Base-by-base conservation (phyloP, 2,797 vertebrate species). In the Euthynnus affinis region DNA sequence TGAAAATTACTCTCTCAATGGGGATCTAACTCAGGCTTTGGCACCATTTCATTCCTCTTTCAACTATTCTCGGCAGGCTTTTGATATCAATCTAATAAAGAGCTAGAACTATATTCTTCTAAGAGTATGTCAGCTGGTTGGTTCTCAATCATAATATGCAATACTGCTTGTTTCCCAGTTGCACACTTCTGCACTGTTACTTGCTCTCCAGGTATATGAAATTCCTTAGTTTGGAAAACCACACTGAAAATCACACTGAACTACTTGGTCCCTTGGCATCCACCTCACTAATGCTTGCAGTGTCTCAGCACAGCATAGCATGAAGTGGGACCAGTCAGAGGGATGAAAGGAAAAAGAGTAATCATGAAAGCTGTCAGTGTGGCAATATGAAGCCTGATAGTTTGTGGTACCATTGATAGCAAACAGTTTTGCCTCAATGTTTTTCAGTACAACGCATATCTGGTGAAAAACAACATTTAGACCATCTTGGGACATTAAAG, bases 81-180 rank as follows among this genome's bases (percentile, higher is more conserved):
- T 74, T 82, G 66, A 72, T 88, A 90, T 80, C 74, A 83, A 91
- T 89, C 79, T 90, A 89, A 89, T 92, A 88, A 84, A 88, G 86
- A 61, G 57, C 44, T 46, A 61, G 42, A 85, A 76, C 48, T 55
- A 40, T 76, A 68, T 51, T 49, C 78, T 59, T 82, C 58, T 42
- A 48, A 57, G 72, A 82, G 77, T 61, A 49, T 76, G 78, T 87
- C 83, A 42, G 69, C 81, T 57, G 63, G 61, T 68, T 59, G 64
- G 64, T 64, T 85, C 76, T 85, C 70, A 46, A 42, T 80, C 71
- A 72, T 64, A 67, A 78, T 73, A 76, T 81, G 64, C 75, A 68
- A 52, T 70, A 65, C 67, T 42, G 73, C 63, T 74, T 57, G 42
- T 89, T 78, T 65, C 64, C 68, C 75, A 62, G 8, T 12, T 60